These are phyloP conservation scores for Otolemur crassicaudatus DNA, from an alignment of 2,797 vertebrate genomes.

Conservation along the genomic window DNA sequence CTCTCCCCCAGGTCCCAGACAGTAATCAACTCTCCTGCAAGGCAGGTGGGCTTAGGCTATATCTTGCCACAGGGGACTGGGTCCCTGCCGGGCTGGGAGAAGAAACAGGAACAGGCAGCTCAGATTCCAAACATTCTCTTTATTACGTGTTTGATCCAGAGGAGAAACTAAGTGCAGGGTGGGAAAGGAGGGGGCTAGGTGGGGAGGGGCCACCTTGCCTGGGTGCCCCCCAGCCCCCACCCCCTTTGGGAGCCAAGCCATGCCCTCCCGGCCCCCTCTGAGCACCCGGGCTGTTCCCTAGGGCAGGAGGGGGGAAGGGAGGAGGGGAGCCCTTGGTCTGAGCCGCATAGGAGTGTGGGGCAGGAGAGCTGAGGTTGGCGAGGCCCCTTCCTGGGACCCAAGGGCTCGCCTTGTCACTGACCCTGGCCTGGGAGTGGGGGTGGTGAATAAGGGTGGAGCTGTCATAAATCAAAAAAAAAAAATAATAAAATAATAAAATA, in stretches of 20 bases:
- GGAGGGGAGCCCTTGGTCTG: slow-evolving; percentile 79
- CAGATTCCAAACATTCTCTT: slow-evolving; percentile 82
- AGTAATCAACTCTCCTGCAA: neutral
- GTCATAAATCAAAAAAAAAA: slow-evolving; percentile 75
- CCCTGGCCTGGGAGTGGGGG: slow-evolving; percentile 67
- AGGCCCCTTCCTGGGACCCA: slow-evolving; percentile 77
- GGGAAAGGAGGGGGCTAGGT: slow-evolving; percentile 23
- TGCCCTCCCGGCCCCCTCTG: slow-evolving; percentile 76
- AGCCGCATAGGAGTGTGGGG: slow-evolving; percentile 58
- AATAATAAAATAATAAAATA: slow-evolving; percentile 79
- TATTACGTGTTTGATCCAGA: slow-evolving; percentile 83
- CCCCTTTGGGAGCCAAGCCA: slow-evolving; percentile 74
- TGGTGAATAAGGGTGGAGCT: slow-evolving; percentile 69
- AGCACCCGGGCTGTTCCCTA: slow-evolving; percentile 79
- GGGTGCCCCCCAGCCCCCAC: slow-evolving; percentile 68
- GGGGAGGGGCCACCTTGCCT: slow-evolving; percentile 75
- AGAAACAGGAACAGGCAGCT: slow-evolving; percentile 67
- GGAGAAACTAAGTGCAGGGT: slow-evolving; percentile 80
- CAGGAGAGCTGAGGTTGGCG: slow-evolving; percentile 73
- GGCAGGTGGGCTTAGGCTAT: neutral
- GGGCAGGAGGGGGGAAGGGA: slow-evolving; percentile 56
- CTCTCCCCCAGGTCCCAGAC: neutral
- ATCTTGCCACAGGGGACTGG: slow-evolving; percentile 33
- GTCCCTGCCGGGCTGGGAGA: slow-evolving; percentile 37
- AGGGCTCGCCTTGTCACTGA: slow-evolving; percentile 55